A percentile compares a stretch with the other conserved stretches of the same genome.
Evolutionary conservation across 2,113 vertebrate genomes (phyloP).

Genomic region (Taxidea taxus): DNA sequence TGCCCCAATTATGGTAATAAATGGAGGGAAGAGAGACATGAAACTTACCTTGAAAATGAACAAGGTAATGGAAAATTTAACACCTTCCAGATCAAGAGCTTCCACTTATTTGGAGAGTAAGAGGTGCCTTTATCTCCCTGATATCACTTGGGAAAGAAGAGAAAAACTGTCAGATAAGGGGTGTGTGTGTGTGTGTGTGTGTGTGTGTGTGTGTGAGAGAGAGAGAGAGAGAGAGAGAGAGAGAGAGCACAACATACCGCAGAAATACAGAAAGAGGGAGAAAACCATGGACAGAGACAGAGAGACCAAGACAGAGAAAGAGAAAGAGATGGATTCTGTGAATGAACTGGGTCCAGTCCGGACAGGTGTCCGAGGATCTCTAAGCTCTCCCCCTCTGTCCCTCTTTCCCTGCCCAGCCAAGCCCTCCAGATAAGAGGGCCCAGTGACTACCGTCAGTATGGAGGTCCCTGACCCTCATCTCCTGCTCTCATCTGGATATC

Average conservation of each 20-base stretch:
- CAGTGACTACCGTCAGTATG: fast-evolving
- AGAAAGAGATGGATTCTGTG: background rate
- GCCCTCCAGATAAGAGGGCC: background rate
- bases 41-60: conserved; percentile 3
- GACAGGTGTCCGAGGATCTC: background rate
- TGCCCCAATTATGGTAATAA: background rate
- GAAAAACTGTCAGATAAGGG: background rate
- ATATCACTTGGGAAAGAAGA: background rate
- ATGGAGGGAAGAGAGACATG: background rate
- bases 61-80: background rate
- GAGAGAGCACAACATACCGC: fast-evolving
- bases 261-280: background rate
- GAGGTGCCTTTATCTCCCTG: background rate
- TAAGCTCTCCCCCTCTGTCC: background rate
- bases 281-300: background rate
- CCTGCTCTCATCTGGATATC: background rate
- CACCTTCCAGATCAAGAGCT: background rate
- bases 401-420: background rate
- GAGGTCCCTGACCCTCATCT: fast-evolving
- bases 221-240: background rate
- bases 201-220: background rate
- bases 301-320: background rate
- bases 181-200: background rate
- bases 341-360: background rate
- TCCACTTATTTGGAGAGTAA: background rate